A percentile compares a stretch with the other conserved stretches of the same genome.
These are phyloP conservation scores for Drosophila nannoptera DNA, from an alignment of 1,140 invertebrate species.

Conservation along the genomic window DNA sequence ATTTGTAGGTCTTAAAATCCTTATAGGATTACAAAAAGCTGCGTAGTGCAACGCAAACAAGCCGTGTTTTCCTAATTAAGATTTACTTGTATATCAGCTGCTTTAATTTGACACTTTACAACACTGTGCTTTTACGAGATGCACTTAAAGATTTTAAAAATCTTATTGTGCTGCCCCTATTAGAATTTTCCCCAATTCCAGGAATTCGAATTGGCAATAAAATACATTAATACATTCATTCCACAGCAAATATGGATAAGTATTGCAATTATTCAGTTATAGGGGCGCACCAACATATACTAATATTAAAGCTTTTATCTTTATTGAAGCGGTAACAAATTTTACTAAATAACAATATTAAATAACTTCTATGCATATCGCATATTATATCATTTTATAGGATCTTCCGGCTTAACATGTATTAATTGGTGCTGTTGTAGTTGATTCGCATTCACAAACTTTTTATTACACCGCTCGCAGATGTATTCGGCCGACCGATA, in stretches of 20 bases:
- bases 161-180: neutral
- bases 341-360: too few species aligned
- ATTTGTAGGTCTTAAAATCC: slow-evolving; percentile 32
- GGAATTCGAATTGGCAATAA: too few species aligned
- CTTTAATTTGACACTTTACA: slow-evolving; percentile 8
- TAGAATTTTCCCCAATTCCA: neutral
- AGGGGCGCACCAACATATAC: too few species aligned
- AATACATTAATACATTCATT: too few species aligned
- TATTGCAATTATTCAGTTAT: too few species aligned
- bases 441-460: slow-evolving; percentile 33
- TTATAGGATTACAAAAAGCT: slow-evolving; percentile 9
- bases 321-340: too few species aligned
- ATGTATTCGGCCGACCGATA: slow-evolving; percentile 34
- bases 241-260: too few species aligned
- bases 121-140: slow-evolving; percentile 21
- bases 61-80: slow-evolving; percentile 22
- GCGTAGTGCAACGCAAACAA: slow-evolving; percentile 45
- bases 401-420: slow-evolving; percentile 20
- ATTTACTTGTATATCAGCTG: slow-evolving; percentile 47
- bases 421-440: slow-evolving; percentile 35
- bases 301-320: too few species aligned
- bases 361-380: neutral
- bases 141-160: neutral
- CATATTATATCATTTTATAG: neutral
- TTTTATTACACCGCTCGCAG: slow-evolving; percentile 45